These are phyloP conservation scores for Megathymus violae DNA, from an alignment of 1,140 invertebrate genomes.

Conservation along the genomic window DNA sequence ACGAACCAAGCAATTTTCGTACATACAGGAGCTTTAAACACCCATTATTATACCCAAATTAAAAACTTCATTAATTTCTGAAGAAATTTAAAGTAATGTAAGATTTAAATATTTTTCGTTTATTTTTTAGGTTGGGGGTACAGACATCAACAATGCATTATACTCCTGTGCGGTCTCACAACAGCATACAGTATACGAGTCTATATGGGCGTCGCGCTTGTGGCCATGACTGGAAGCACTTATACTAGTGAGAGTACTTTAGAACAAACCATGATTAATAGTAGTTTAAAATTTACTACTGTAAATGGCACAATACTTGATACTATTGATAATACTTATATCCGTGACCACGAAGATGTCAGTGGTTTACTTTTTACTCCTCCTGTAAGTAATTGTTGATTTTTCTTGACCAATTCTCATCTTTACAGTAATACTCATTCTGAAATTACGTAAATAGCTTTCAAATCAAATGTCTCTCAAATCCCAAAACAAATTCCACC, in stretches of 20 bases:
- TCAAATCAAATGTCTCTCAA: too few species aligned
- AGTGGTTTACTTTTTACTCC: conserved; percentile 52
- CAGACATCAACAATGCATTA: conserved; percentile 87
- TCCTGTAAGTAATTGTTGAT: conserved; percentile 56
- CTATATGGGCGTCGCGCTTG: conserved; percentile 88
- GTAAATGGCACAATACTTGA: neutral
- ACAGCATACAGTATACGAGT: conserved; percentile 87
- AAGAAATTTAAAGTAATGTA: too few species aligned
- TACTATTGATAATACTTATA: conserved; percentile 4
- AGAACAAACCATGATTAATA: neutral
- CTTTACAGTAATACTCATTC: too few species aligned
- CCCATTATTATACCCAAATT: too few species aligned
- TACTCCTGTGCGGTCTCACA: conserved; percentile 87
- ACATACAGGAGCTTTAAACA: too few species aligned
- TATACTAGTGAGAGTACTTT: neutral
- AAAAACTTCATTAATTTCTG: too few species aligned
- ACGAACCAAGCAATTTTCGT: too few species aligned
- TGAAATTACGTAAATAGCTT: too few species aligned
- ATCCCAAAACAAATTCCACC: too few species aligned
- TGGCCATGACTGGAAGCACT: conserved; percentile 87
- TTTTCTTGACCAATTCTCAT: conserved; percentile 7
- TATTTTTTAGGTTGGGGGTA: conserved; percentile 60
- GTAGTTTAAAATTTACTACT: neutral
- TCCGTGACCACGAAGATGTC: conserved; percentile 20
- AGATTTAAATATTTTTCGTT: too few species aligned